Conservation (phyloP, 1,140 invertebrate species). For the Solenopsis fugax region DNA sequence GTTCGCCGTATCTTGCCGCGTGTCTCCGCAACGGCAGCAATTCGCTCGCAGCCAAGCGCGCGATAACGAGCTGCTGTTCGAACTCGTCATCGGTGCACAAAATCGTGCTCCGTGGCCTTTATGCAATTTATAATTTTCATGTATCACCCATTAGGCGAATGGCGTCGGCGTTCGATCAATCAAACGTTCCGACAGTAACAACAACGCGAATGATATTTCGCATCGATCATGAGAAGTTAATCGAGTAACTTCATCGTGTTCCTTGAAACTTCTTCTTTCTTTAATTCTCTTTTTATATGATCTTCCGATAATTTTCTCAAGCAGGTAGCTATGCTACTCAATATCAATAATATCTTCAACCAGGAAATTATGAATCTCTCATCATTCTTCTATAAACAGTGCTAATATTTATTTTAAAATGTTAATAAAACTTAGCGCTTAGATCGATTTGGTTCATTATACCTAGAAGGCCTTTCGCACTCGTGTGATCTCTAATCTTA, state of each 20-base stretch:
- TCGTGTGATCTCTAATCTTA: constrained; percentile 9
- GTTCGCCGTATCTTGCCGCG: constrained; percentile 78
- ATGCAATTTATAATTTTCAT: constrained; percentile 35
- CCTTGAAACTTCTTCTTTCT: not conserved
- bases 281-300: not conserved
- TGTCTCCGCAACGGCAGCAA: constrained; percentile 80
- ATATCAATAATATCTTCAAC: not conserved
- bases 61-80: constrained; percentile 79
- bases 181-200: not conserved
- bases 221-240: not conserved
- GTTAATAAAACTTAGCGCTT: not conserved
- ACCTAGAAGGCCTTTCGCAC: not conserved
- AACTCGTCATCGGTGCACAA: constrained; percentile 78
- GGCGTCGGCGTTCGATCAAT: constrained; percentile 4
- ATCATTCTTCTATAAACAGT: not conserved
- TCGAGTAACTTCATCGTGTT: not conserved
- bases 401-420: not conserved
- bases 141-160: not conserved
- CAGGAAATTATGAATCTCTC: not conserved
- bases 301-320: not conserved
- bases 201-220: not conserved
- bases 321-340: not conserved
- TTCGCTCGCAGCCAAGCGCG: constrained; percentile 80
- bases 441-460: not conserved
- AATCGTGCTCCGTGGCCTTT: constrained; percentile 18